Base-by-base conservation (phyloP, 2,113 vertebrate genomes). In the Brachirus orientalis region DNA sequence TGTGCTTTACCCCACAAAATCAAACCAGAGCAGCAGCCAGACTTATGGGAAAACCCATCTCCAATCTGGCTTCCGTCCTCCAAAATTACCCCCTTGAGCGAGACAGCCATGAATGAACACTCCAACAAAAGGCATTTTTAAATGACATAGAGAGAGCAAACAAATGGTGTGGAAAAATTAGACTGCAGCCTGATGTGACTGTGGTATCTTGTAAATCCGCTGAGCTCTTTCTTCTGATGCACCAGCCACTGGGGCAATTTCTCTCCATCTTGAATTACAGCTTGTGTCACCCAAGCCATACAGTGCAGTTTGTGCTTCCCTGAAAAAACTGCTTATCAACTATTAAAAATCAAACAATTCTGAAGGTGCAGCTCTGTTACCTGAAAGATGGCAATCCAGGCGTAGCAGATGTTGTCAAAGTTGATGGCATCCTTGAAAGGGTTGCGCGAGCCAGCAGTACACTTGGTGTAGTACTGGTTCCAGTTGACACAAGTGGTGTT, bases 331-430 rank as follows among this genome's bases (percentile, higher is more conserved):
- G 11, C 14, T 41, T 0, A 36, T 44, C 17, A 0, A 10, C 4
- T 16, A 2, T 45, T n/a, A 3, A 6, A 12, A 47, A 60, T 56
- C 6, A 4, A n/a, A 4, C 2, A 6, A 5, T 12, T 13, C 14
- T 44, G 20, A 3, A 16, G 18, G 41, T 14, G 2, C 33, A 35
- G 2, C 8, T 13, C 7, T 8, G 19, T 62, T 77, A 98, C 98
- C 97, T 99, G 98, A 84, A 99, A 99, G 89, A 99, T 99, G 0
- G 97, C 98, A 0, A 99, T 99, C 97, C 98, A 99, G 77, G 98
- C 97, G 0, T 98, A 99, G 79, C 95, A 97, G 0, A 99, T 99
- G 90, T 99, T 99, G 86, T 99, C 98, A 0, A 99, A 99, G 93
- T 99, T 99, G 92, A 99, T 99, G 71, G 98, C 97, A 11, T 94